Percentiles rank a stretch among this genome's conserved stretches.
Evolutionary conservation across 2,113 vertebrate species (phyloP).

Genomic region (human (Homo sapiens)): GRCh38 chr13:62265001-62265500

Average conservation of each 20-base stretch:
- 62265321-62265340: conserved; percentile 38
- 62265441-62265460: conserved; percentile 19
- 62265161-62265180: not conserved
- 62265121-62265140: not conserved
- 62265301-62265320: conserved; percentile 19
- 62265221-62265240: not conserved
- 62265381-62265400: conserved; percentile 47
- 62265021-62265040: not conserved
- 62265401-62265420: conserved; percentile 13
- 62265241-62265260: not conserved
- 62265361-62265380: conserved; percentile 38
- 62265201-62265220: not conserved
- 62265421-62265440: conserved; percentile 62
- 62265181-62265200: not conserved
- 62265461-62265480: not conserved
- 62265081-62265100: not conserved
- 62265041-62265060: not conserved
- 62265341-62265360: conserved; percentile 54
- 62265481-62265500: conserved; percentile 39
- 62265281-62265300: not conserved
- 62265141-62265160: not conserved
- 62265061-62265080: not conserved
- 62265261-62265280: not conserved
- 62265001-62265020: not conserved
- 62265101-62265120: not conserved